A percentile compares a stretch with the other conserved stretches of the same genome.
Conservation (phyloP, 1,140 invertebrate species). For the Apis laboriosa region DNA sequence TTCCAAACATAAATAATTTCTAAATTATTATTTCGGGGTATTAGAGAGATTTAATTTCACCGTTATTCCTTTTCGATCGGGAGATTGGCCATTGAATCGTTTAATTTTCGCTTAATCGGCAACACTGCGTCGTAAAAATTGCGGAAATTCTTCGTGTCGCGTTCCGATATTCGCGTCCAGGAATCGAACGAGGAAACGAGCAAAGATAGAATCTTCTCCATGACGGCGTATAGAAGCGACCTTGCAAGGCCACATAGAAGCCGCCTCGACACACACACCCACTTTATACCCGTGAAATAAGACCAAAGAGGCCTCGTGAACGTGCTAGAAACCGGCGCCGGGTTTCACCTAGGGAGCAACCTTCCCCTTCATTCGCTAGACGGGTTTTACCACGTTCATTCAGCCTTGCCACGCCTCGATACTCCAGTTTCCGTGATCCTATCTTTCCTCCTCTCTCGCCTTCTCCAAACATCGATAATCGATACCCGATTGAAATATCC, state of each 20-base stretch:
- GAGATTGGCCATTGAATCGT: too few relatives aligned
- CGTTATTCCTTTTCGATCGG: not conserved
- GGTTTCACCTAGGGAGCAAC: slow-evolving; percentile 32
- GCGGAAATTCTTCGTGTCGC: not conserved
- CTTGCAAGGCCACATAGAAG: slow-evolving; percentile 64
- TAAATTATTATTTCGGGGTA: too few relatives aligned
- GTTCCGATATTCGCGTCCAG: not conserved
- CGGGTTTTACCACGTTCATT: slow-evolving; percentile 38
- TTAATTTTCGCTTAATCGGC: slow-evolving; percentile 20
- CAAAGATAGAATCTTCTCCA: slow-evolving; percentile 9
- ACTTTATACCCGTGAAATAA: slow-evolving; percentile 56
- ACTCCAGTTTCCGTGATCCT: slow-evolving; percentile 65
- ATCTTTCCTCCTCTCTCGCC: not conserved
- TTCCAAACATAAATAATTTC: too few relatives aligned
- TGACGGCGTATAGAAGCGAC: slow-evolving; percentile 41
- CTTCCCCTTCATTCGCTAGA: slow-evolving; percentile 35
- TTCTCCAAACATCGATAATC: not conserved
- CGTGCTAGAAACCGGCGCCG: slow-evolving; percentile 18
- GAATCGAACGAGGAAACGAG: not conserved
- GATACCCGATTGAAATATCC: too few relatives aligned
- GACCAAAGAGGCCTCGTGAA: slow-evolving; percentile 32
- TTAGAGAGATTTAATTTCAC: not conserved
- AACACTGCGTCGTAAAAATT: not conserved
- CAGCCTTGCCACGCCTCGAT: slow-evolving; percentile 55
- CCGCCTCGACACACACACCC: slow-evolving; percentile 48